Conservation (phyloP, 2,888 invertebrate genomes). For the Stictocephala bisonia region DNA sequence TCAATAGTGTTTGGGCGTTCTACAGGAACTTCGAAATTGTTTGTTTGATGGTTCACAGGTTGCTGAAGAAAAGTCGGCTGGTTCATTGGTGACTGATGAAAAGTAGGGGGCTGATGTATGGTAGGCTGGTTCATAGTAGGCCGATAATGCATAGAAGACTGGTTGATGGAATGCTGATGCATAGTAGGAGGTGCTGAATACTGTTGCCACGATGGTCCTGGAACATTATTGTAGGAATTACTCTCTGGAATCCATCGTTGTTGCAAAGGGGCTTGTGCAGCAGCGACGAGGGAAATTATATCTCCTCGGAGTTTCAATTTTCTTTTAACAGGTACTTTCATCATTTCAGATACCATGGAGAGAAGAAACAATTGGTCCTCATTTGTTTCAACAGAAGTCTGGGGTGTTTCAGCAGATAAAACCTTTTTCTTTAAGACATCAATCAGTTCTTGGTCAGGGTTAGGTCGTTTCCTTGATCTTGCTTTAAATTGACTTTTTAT, state of each 20-base stretch:
- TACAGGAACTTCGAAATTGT: conserved; percentile 27
- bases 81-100: too few species aligned
- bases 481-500: conserved; percentile 18
- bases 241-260: conserved; percentile 29
- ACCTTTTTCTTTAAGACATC: conserved; percentile 32
- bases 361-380: conserved; percentile 36
- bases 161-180: conserved; percentile 36
- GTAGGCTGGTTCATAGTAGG: conserved; percentile 34
- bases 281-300: conserved; percentile 28
- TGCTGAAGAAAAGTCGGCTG: conserved; percentile 23
- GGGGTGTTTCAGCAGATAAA: conserved; percentile 26
- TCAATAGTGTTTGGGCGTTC: conserved; percentile 27
- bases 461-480: conserved; percentile 28
- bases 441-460: conserved; percentile 35
- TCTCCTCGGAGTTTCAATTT: conserved; percentile 32
- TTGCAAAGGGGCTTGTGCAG: conserved; percentile 39
- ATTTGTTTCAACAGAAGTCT: conserved; percentile 21
- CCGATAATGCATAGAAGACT: conserved; percentile 27
- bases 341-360: conserved; percentile 39
- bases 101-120: neutral
- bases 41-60: conserved; percentile 17
- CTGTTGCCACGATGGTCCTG: conserved; percentile 36
- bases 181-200: neutral
- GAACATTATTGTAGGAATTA: conserved; percentile 24
- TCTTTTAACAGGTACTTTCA: conserved; percentile 22